Base-by-base conservation (phyloP, 2,888 invertebrate species). In the Azorinus chamasolen region DNA sequence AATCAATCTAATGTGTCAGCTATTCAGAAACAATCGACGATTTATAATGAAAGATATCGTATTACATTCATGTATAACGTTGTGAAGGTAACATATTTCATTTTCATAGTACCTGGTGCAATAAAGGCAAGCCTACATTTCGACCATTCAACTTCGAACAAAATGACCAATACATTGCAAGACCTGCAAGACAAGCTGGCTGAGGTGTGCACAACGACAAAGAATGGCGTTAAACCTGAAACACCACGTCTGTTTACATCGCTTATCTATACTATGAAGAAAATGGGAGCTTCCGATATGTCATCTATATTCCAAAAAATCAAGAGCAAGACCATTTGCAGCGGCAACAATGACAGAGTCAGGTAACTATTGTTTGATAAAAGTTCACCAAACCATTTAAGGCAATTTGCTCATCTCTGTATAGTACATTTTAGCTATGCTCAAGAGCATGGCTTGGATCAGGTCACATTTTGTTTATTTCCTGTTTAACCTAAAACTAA, bases 191-290 rank as follows among this genome's bases (percentile, higher is more conserved):
- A 39, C 22, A 87, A 87, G 25, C 71, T 92, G 20, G 65, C 68
- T 53, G 80, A 87, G 18, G 79, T 92, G 50, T 91, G 91, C 69
- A 39, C 41, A 12, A 55, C 64, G 3, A 89, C 92, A 5, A 71
- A 84, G 32, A 87, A 90, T 8, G 93, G 93, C 41, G 90, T 94
- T 37, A 89, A 92, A 14, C 87, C 92, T 1, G 89, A 93, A 22
- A 92, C 93, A 6, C 94, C 94, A 1, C 81, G 87, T 18, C 89
- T 93, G 27, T 94, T 94, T 86, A 87, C 93, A 22, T 88, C 92
- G 8, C 91, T 94, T 10, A 90, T 94, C 41, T 87, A 91, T 68
- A 83, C 87, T 24, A 90, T 94, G 79, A 89, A 92, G 71, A 77
- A 87, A 46, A 86, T 94, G 39, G 90, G 91, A 43, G 85, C 91